Percentiles rank a stretch among this genome's conserved stretches.
phyloP scores from a whole-genome alignment of 2,113 vertebrate species.

The Amazona guildingii region DNA sequence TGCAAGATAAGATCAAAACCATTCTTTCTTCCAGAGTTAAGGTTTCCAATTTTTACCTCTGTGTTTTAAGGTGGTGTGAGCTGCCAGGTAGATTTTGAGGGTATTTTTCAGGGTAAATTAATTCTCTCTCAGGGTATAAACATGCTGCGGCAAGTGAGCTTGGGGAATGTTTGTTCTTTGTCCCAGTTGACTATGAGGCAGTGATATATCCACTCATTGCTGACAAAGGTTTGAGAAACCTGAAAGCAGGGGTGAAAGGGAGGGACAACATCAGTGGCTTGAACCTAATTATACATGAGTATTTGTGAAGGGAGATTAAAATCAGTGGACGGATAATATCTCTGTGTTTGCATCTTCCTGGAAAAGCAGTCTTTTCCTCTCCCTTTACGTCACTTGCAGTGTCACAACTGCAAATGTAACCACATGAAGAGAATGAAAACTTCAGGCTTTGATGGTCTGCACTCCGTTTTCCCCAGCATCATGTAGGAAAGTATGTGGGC shows the following conservation, averaged over 20 bases:
- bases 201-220: not conserved
- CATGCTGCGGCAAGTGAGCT: not conserved
- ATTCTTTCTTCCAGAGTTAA: not conserved
- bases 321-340: slow-evolving; percentile 42
- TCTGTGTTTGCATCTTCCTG: not conserved
- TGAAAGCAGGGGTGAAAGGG: not conserved
- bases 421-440: slow-evolving; percentile 34
- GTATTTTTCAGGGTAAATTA: not conserved
- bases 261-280: not conserved
- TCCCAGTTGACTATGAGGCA: not conserved
- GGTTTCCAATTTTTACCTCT: not conserved
- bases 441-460: not conserved
- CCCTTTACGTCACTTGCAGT: slow-evolving; percentile 40
- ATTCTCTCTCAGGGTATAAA: not conserved
- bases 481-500: slow-evolving; percentile 33
- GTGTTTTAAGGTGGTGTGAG: not conserved
- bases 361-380: slow-evolving; percentile 49
- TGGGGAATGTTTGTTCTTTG: not conserved
- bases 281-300: not conserved
- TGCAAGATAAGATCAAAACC: not conserved
- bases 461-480: not conserved
- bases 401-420: not conserved
- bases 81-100: not conserved
- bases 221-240: not conserved
- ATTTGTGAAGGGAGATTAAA: slow-evolving; percentile 27